phyloP scores from a whole-genome alignment of 1,140 invertebrate genomes.

The Anoplophora glabripennis region DNA sequence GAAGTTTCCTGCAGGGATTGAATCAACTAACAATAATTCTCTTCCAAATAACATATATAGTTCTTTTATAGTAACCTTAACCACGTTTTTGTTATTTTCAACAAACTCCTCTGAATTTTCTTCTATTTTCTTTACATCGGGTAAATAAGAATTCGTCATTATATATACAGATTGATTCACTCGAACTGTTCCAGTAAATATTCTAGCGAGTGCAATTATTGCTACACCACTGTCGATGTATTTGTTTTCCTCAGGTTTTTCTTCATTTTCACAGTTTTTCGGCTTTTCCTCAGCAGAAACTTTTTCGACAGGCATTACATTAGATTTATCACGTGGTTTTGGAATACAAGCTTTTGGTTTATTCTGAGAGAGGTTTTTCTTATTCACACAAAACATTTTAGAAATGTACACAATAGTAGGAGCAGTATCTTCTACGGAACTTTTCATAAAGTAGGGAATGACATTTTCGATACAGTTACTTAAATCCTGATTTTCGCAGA shows the following conservation, averaged over 20 bases:
- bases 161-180: slow-evolving; percentile 80
- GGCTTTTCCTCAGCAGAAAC: slow-evolving; percentile 5
- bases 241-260: slow-evolving; percentile 43
- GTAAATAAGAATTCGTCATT: slow-evolving; percentile 72
- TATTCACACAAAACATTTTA: slow-evolving; percentile 89
- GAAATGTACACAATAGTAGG: slow-evolving; percentile 90
- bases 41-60: slow-evolving; percentile 93
- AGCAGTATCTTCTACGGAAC: slow-evolving; percentile 61
- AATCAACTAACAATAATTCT: slow-evolving; percentile 78
- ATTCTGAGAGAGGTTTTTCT: slow-evolving; percentile 54
- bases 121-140: slow-evolving; percentile 25
- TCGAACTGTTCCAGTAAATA: slow-evolving; percentile 85
- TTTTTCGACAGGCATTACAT: not conserved
- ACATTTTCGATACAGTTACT: slow-evolving; percentile 34
- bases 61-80: slow-evolving; percentile 61
- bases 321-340: slow-evolving; percentile 20
- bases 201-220: slow-evolving; percentile 90
- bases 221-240: slow-evolving; percentile 56
- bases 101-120: slow-evolving; percentile 43
- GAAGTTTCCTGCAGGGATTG: slow-evolving; percentile 86
- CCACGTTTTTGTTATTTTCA: slow-evolving; percentile 49
- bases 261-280: slow-evolving; percentile 35
- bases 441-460: slow-evolving; percentile 58
- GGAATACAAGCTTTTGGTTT: slow-evolving; percentile 36
- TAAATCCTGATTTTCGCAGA: slow-evolving; percentile 34